These are phyloP conservation scores for Cecropterus lyciades DNA, from an alignment of 1,140 invertebrate species.

Conservation along the genomic window DNA sequence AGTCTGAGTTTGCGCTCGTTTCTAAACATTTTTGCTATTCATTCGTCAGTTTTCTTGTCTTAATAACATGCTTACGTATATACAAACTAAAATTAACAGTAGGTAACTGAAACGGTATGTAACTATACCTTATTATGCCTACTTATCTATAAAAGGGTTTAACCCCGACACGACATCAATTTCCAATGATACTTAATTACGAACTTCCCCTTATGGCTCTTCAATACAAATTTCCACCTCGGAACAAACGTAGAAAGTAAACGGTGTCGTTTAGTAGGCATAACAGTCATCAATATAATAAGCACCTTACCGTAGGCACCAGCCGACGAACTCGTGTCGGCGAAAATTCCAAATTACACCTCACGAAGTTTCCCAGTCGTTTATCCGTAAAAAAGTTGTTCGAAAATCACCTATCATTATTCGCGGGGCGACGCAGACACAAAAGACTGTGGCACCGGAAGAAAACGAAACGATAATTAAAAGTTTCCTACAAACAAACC, in stretches of 20 bases:
- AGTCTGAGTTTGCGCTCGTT: slow-evolving; percentile 8
- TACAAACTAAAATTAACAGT: too few species aligned
- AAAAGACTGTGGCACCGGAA: slow-evolving; percentile 64
- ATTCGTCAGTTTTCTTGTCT: neutral
- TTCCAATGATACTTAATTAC: slow-evolving; percentile 19
- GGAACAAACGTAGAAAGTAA: slow-evolving; percentile 36
- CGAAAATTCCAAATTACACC: slow-evolving; percentile 71
- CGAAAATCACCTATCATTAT: slow-evolving; percentile 78
- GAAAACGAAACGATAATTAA: slow-evolving; percentile 78
- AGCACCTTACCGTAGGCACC: slow-evolving; percentile 54
- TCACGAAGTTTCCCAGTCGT: slow-evolving; percentile 64
- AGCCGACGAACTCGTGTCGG: slow-evolving; percentile 45
- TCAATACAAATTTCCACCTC: slow-evolving; percentile 27
- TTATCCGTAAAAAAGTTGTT: slow-evolving; percentile 63
- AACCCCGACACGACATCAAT: slow-evolving; percentile 10
- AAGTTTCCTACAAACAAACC: slow-evolving; percentile 80
- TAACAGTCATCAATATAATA: slow-evolving; percentile 67
- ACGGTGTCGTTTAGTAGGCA: slow-evolving; percentile 44
- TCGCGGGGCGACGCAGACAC: slow-evolving; percentile 61
- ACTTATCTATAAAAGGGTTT: slow-evolving; percentile 26
- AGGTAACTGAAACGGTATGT: too few species aligned
- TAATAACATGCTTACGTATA: too few species aligned
- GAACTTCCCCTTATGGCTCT: slow-evolving; percentile 25
- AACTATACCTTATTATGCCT: neutral
- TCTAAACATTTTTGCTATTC: neutral